Conservation (phyloP, 1,140 invertebrate genomes). For the Drosophila hydei region DNA sequence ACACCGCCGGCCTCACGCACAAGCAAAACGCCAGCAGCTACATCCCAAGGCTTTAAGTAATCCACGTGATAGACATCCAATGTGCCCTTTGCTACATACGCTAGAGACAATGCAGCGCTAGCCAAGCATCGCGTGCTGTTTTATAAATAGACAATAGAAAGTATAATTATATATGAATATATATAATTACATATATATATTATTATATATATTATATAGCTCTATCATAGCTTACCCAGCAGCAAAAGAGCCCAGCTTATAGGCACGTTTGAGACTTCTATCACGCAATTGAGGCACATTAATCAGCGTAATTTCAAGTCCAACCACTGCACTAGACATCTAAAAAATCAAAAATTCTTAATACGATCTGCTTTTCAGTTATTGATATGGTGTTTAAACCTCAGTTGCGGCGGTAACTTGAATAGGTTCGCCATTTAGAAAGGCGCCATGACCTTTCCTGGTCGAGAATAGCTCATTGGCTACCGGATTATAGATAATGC, state of each 20-base stretch:
- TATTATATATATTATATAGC: not conserved
- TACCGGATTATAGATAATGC: slow-evolving; percentile 92
- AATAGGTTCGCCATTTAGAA: slow-evolving; percentile 88
- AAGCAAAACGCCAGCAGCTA: slow-evolving; percentile 89
- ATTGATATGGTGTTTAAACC: slow-evolving; percentile 38
- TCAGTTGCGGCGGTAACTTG: slow-evolving; percentile 61
- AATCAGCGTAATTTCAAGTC: slow-evolving; percentile 69
- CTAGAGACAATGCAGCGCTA: slow-evolving; percentile 89
- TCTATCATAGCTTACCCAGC: slow-evolving; percentile 58
- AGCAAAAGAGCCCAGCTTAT: slow-evolving; percentile 62
- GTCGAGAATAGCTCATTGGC: slow-evolving; percentile 90
- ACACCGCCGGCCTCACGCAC: slow-evolving; percentile 90
- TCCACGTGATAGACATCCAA: slow-evolving; percentile 90
- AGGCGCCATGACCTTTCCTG: slow-evolving; percentile 89
- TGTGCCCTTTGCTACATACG: slow-evolving; percentile 89
- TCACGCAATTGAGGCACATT: slow-evolving; percentile 59
- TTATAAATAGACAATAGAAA: not conserved
- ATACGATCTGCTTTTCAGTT: not conserved
- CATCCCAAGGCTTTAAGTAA: slow-evolving; percentile 88
- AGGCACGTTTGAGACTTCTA: slow-evolving; percentile 65
- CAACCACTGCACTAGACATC: slow-evolving; percentile 52
- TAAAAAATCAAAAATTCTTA: slow-evolving; percentile 13
- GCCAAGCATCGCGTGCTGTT: slow-evolving; percentile 88
- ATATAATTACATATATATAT: not conserved
- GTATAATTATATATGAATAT: not conserved